Base-by-base conservation (phyloP, 2,113 vertebrate genomes). In the Phylloscopus trochiloides region DNA sequence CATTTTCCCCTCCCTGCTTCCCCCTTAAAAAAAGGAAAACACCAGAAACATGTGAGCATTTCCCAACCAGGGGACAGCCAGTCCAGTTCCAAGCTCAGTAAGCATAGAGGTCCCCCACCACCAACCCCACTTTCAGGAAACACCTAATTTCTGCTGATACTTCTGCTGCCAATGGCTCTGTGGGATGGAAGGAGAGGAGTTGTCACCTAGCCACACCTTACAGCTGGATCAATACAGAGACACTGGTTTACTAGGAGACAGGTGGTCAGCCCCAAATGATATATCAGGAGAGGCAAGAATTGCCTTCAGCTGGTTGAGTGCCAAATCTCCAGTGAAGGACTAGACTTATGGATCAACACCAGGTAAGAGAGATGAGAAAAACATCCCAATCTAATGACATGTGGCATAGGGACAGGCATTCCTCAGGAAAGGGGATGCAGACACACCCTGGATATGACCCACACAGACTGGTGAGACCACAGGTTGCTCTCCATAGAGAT, bases 61-160 rank as follows among this genome's bases (percentile, higher is more conserved):
- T 48, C 47, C 26, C 34, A 65, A 1, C 2, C 12, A 42, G 16
- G 3, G 5, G 9, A 1, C 32, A 86, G 79, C 4, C n/a, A 68
- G 25, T 13, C 18, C 57, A 86, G 20, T 34, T 61, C 20, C 65
- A 78, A 54, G 57, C 24, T 68, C 48, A 59, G 42, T 17, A 50
- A 63, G 31, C 1, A 2, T 0, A 61, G 74, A 52, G 8, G 17
- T 25, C 17, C 7, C 31, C 4, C 3, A 16, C 5, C 20, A 25
- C 3, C 31, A 55, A 12, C 25, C 42, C 15, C 7, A 17, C 22
- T 58, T 42, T n/a, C 17, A 32, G 43, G 38, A 74, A 86, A 73
- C 7, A 45, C 4, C 31, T 59, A 5, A 25, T 42, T 72, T 81
- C 40, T 62, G 29, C 19, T 43, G 31, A n/a, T 2, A 1, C 4